Conservation (phyloP, 2,797 vertebrate genomes). For the Rhinophrynus dorsalis region DNA sequence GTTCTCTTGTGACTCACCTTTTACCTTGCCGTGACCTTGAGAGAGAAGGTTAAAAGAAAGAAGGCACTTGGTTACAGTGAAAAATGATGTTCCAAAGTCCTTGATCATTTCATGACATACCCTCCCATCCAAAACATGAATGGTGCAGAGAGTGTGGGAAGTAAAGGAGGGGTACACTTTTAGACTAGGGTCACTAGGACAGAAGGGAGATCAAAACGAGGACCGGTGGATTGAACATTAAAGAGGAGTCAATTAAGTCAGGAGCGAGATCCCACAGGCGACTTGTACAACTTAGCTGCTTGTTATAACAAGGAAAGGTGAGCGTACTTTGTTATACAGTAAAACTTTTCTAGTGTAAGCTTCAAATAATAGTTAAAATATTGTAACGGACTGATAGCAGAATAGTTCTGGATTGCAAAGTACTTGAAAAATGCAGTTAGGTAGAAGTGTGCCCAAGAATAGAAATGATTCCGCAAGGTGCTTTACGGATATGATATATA, state of each 20-base stretch:
- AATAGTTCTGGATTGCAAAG: not conserved
- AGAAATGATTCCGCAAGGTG: not conserved
- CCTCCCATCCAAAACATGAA: conserved; percentile 8
- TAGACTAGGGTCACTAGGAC: conserved; percentile 43
- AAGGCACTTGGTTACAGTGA: conserved; percentile 13
- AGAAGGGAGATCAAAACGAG: conserved; percentile 43
- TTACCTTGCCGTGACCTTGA: conserved; percentile 30
- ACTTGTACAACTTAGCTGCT: not conserved
- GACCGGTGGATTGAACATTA: not conserved
- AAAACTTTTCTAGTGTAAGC: not conserved
- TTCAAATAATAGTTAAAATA: not conserved
- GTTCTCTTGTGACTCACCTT: conserved; percentile 13
- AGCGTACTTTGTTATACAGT: not conserved
- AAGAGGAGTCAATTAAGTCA: not conserved
- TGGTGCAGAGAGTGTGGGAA: conserved; percentile 20
- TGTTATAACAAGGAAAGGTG: not conserved
- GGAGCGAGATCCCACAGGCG: not conserved
- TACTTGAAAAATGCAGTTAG: not conserved
- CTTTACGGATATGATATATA: not conserved
- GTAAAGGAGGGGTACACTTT: conserved; percentile 33
- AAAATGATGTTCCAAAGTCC: conserved; percentile 6
- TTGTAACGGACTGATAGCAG: not conserved
- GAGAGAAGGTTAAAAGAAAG: conserved; percentile 40
- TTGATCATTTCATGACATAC: conserved; percentile 15
- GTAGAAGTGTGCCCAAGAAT: not conserved